Evolutionary conservation across 2,113 vertebrate genomes (phyloP).

Genomic region (Nerophis ophidion): DNA sequence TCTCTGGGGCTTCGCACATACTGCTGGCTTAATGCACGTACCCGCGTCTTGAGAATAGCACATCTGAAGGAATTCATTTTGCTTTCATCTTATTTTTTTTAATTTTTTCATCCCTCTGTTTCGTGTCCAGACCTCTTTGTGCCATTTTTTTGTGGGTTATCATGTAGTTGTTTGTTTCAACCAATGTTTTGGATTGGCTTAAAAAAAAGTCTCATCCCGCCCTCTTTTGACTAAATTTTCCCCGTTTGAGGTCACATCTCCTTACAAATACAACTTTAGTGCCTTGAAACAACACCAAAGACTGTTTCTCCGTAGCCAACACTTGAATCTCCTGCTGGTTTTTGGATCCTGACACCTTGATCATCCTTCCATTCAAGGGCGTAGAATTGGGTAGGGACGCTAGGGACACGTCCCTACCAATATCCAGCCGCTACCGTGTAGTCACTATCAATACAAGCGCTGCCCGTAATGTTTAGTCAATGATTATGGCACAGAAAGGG

Average conservation of each 20-base stretch:
- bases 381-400: no score
- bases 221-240: no score
- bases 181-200: conserved; percentile 25
- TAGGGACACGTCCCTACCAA: no score
- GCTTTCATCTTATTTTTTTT: conserved; percentile 37
- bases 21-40: conserved; percentile 13
- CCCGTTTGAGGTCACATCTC: conserved; percentile 1
- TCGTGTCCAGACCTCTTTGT: conserved; percentile 7
- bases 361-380: not conserved
- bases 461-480: no score
- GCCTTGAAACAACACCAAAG: conserved; percentile 21
- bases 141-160: conserved; percentile 7
- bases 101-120: conserved; percentile 7
- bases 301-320: not conserved
- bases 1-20: conserved; percentile 28
- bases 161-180: conserved; percentile 16
- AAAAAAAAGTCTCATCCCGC: conserved; percentile 3
- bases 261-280: not conserved
- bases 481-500: no score
- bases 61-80: conserved; percentile 44
- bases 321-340: conserved; percentile 2
- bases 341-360: conserved; percentile 20
- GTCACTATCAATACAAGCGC: no score
- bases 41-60: conserved; percentile 29
- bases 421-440: no score